Base-by-base conservation (phyloP, 1,140 invertebrate species). In the Tetragnatha versicolor region DNA sequence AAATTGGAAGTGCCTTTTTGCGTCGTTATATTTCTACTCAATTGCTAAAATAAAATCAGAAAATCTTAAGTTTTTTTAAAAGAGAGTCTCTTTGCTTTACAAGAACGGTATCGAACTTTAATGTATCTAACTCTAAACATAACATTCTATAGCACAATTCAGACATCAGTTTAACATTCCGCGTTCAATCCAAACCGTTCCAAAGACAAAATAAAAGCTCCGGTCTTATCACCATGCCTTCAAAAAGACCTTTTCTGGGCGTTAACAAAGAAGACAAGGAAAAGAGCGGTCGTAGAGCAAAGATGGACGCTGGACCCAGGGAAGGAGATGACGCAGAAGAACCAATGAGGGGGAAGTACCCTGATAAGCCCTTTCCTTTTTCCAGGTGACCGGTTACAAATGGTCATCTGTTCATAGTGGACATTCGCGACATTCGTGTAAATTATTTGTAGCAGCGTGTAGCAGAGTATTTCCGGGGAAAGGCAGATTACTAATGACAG, bases 361-460 rank as follows among this genome's bases (percentile, higher is more conserved):
- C 69, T 60, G 69, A 73, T 73, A 73, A 60, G 69, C 53, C 69
- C 51, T 39, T 39, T 37, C 55, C 49, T 60, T 73, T 60, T 73
- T 73, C 51, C 69, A 73, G 69, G 55, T 73, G 69, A 73, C 69
- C 53, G 55, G 37, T 73, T 58, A 73, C 69, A 73, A 73, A 73
- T 73, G 51, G 69, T 73, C 69, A 60, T 25, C 27, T 60, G 69
- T 25, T 35, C 51, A 25, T 73, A 29, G 14, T 73, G 35, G 69
- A 73, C 69, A 47, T 20, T 47, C 25, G 53, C 22, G 69, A 42
- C 53, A 73, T 45, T 45, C 53, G 35, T 60, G 69, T 60, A 73
- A 73, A 73, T 60, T 55, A 73, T 73, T 73, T 73, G 33, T 73
- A 53, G 35, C 66, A 47, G 27, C 31, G 17, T 73, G 20, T 51